Percentiles rank a stretch among this genome's conserved stretches.
phyloP scores from a whole-genome alignment of 2,113 vertebrate genomes.

The Melanocharis versteri region DNA sequence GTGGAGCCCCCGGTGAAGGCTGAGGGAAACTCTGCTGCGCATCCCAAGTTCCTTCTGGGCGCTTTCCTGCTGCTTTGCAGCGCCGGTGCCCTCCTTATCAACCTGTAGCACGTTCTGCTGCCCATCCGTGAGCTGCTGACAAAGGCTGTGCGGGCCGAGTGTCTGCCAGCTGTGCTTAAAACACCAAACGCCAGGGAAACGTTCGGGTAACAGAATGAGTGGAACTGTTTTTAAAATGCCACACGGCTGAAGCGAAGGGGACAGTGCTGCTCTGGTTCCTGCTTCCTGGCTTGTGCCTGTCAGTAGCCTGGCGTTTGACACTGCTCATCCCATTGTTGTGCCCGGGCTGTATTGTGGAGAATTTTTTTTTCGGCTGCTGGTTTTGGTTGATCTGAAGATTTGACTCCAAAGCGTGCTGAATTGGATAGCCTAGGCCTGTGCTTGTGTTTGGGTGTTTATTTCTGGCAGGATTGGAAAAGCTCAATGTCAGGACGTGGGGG shows the following conservation, averaged over 20 bases:
- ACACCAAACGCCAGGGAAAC: neutral
- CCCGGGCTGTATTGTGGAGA: neutral
- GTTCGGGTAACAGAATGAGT: neutral
- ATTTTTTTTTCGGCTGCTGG: neutral
- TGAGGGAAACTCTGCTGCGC: neutral
- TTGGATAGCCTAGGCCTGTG: neutral
- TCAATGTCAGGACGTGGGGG: neutral
- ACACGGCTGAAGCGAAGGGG: neutral
- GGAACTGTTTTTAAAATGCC: neutral
- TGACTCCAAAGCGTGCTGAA: neutral
- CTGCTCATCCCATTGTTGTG: slow-evolving; percentile 40
- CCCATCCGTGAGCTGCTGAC: slow-evolving; percentile 56
- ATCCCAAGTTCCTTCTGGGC: neutral
- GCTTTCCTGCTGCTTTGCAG: slow-evolving; percentile 21
- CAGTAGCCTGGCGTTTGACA: slow-evolving; percentile 53
- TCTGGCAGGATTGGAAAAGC: neutral
- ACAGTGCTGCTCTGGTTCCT: neutral
- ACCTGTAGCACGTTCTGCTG: slow-evolving; percentile 76
- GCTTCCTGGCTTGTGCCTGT: slow-evolving; percentile 15
- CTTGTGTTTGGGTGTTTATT: slow-evolving; percentile 12
- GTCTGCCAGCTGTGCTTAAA: neutral
- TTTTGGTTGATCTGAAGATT: neutral
- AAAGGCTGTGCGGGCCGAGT: slow-evolving; percentile 57
- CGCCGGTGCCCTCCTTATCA: slow-evolving; percentile 56
- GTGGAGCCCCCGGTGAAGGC: neutral